Base-by-base conservation (phyloP, 1,140 invertebrate genomes). In the Drosophila nasuta region DNA sequence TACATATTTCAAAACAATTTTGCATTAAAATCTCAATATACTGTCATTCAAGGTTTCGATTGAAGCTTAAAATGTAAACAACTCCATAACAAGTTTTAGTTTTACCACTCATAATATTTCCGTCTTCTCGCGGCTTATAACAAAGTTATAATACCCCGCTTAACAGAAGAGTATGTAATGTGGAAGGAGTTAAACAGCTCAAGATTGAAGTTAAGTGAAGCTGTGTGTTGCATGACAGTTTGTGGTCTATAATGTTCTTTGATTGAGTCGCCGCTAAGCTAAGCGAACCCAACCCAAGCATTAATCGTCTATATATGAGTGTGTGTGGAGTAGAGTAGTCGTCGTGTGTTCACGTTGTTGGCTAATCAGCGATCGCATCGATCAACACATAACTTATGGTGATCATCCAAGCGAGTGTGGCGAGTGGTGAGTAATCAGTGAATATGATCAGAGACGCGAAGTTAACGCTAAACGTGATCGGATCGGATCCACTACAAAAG, bases 371-470 rank as follows among this genome's bases (percentile, higher is more conserved):
- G 45, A 69, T 51, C 43, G 56, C 28, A 63, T 33, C 38, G 46
- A 43, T 43, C 33, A 33, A 46, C 43, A 52, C 28, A 54, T 35
- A 46, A 43, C 38, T 41, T 58, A 35, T 66, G 63, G 45, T 56
- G 51, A 66, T 13, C 41, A 43, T 43, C 41, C 41, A 13, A 43
- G 2, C 11, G n/a, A 43, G 41, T 60, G 49, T 20, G 17, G 20
- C 49, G 28, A 20, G 60, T 57, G 68, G 60, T 65, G 68, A 71
- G 30, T 65, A 65, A 71, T 71, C 68, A 49, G 20, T 35, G 62
- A 57, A n/a, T 63, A 45, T 35, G 41, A 71, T 71, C 68, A 11
- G 20, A 15, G 20, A 25, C 20, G 35, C 8, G 48, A 60, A 63
- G 46, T 15, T 30, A 69, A 41, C 33, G 30, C 51, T 30, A 49